Evolutionary conservation across 1,140 invertebrate species (phyloP).

Genomic region (Ericerus pela): DNA sequence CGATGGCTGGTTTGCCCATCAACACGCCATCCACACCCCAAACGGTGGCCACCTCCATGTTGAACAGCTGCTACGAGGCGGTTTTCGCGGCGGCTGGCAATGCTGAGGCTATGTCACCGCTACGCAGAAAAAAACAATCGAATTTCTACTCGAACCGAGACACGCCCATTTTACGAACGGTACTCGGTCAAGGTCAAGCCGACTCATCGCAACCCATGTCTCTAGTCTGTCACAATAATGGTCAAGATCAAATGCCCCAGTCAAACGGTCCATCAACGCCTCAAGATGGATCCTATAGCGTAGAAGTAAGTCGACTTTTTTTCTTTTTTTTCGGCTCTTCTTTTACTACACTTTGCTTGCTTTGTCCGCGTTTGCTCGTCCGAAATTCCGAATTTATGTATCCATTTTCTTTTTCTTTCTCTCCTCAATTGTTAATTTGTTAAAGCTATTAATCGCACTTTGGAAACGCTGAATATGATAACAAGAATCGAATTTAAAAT

Average conservation of each 20-base stretch:
- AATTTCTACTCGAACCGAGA: conserved; percentile 49
- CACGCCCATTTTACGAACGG: conserved; percentile 64
- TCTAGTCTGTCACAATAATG: conserved; percentile 40
- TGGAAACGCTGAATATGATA: too few species aligned
- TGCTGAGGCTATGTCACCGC: conserved; percentile 43
- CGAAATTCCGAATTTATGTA: too few species aligned
- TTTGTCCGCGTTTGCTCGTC: too few species aligned
- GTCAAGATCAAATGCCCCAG: conserved; percentile 35
- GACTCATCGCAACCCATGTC: conserved; percentile 30
- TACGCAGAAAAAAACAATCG: conserved; percentile 49
- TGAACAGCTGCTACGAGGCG: conserved; percentile 46
- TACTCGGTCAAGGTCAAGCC: conserved; percentile 47
- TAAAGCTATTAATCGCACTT: too few species aligned
- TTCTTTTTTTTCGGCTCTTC: too few species aligned
- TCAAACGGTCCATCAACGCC: conserved; percentile 41
- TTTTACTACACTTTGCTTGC: too few species aligned
- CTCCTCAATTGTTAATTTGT: too few species aligned
- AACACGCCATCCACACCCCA: conserved; percentile 27
- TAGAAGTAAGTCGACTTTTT: background rate
- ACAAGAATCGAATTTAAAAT: too few species aligned
- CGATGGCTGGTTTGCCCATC: conserved; percentile 32
- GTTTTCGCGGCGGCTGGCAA: conserved; percentile 17
- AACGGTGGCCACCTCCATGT: conserved; percentile 32
- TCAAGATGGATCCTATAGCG: background rate
- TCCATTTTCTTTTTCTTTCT: too few species aligned